Evolutionary conservation across 2,113 vertebrate species (phyloP).

Genomic region (Ardeotis arabs): DNA sequence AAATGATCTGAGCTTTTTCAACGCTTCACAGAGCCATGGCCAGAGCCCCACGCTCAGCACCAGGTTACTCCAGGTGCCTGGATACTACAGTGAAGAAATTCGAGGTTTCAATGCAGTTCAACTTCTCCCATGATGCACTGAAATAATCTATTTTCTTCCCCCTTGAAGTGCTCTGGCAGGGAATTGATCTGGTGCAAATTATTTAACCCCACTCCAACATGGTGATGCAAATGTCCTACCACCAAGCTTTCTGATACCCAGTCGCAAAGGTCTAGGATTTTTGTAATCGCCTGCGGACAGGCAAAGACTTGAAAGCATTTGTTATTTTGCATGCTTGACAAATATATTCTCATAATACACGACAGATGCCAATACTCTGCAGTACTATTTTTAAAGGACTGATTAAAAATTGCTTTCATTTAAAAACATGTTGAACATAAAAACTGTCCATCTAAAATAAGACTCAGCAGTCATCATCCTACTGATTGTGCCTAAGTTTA

Average conservation of each 20-base stretch:
- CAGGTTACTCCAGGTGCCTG: background rate
- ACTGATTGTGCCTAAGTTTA: constrained; percentile 34
- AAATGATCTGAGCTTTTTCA: constrained; percentile 38
- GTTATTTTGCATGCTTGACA: constrained; percentile 36
- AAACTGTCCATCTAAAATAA: constrained; percentile 67
- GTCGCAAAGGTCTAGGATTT: background rate
- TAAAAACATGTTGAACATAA: constrained; percentile 58
- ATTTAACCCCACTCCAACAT: background rate
- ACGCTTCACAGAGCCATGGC: background rate
- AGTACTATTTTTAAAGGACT: constrained; percentile 56
- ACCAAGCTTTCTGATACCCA: background rate
- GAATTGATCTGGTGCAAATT: background rate
- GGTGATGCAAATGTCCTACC: background rate
- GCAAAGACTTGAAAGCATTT: constrained; percentile 26
- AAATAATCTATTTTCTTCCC: constrained; percentile 8
- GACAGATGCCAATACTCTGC: constrained; percentile 54
- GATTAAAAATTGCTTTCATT: constrained; percentile 63
- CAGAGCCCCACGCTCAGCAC: constrained; percentile 18
- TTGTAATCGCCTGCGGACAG: background rate
- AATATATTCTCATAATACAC: constrained; percentile 27
- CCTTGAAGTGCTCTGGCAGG: background rate
- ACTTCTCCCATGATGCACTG: background rate
- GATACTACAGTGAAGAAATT: constrained; percentile 33
- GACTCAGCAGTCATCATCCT: constrained; percentile 33
- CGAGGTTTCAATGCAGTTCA: background rate